Percentiles rank a stretch among this genome's conserved stretches.
These are phyloP conservation scores for Lateolabrax maculatus DNA, from an alignment of 2,797 vertebrate species.

Conservation along the genomic window DNA sequence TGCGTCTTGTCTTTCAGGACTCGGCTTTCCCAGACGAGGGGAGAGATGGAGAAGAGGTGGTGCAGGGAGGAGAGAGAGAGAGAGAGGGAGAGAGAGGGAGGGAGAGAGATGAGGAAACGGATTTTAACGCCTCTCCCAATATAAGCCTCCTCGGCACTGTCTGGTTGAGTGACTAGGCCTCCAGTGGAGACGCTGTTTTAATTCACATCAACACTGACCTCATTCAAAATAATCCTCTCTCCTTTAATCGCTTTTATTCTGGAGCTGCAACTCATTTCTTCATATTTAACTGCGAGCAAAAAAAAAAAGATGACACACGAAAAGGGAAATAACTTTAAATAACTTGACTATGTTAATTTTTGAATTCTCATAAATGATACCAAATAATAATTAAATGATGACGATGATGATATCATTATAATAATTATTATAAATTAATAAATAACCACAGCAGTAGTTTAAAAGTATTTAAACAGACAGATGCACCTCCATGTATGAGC, in stretches of 20 bases:
- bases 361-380: constrained; percentile 5
- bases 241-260: constrained; percentile 82
- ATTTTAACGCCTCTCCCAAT: constrained; percentile 78
- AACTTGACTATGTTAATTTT: constrained; percentile 26
- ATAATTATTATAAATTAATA: neutral
- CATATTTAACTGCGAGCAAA: constrained; percentile 65
- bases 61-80: constrained; percentile 20
- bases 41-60: constrained; percentile 61
- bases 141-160: constrained; percentile 80
- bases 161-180: constrained; percentile 82
- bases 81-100: constrained; percentile 41
- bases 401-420: neutral
- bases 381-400: constrained; percentile 10
- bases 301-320: constrained; percentile 63
- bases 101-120: constrained; percentile 65
- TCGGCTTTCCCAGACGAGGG: constrained; percentile 62
- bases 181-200: constrained; percentile 83
- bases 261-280: constrained; percentile 78
- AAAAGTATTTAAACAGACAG: neutral
- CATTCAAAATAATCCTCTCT: constrained; percentile 83
- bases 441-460: neutral
- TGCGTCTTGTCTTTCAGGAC: constrained; percentile 78
- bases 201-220: constrained; percentile 84
- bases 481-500: neutral
- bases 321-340: constrained; percentile 57